Evolutionary conservation across 2,113 vertebrate genomes (phyloP).

Genomic region (Oncorhynchus clarkii): DNA sequence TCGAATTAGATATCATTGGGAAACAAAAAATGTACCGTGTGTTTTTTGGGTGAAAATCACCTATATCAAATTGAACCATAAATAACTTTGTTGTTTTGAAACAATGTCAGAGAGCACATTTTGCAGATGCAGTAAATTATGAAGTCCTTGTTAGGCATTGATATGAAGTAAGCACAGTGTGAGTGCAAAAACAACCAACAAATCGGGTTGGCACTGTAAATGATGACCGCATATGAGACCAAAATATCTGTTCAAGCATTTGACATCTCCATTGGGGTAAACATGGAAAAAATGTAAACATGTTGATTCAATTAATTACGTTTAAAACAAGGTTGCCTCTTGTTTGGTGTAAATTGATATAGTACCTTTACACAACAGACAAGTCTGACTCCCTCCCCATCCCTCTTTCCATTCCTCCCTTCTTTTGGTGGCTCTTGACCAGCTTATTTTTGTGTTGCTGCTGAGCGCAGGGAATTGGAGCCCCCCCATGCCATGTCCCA

Average conservation of each 20-base stretch:
- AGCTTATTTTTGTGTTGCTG: slow-evolving; percentile 72
- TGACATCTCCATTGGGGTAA: not conserved
- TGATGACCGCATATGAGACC: not conserved
- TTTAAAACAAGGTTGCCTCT: not conserved
- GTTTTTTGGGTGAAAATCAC: not conserved
- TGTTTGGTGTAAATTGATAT: slow-evolving; percentile 56
- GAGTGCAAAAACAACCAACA: not conserved
- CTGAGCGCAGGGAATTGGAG: slow-evolving; percentile 72
- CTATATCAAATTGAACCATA: not conserved
- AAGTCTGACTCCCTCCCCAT: not conserved
- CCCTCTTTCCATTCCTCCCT: slow-evolving; percentile 37
- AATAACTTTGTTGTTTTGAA: not conserved
- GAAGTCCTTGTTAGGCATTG: not conserved
- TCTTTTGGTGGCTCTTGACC: slow-evolving; percentile 18
- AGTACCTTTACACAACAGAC: slow-evolving; percentile 34
- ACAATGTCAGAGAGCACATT: not conserved
- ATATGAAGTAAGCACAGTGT: no score
- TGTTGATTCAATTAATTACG: not conserved
- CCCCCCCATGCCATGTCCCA: slow-evolving; percentile 27
- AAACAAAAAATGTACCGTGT: not conserved
- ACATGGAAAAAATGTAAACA: not conserved
- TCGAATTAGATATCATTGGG: not conserved
- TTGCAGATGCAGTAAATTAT: not conserved
- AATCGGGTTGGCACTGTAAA: not conserved
- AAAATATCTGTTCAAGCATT: not conserved